Percentiles rank a stretch among this genome's conserved stretches.
These are phyloP conservation scores for Cotesia congregata DNA, from an alignment of 2,888 invertebrate genomes.

Conservation along the genomic window DNA sequence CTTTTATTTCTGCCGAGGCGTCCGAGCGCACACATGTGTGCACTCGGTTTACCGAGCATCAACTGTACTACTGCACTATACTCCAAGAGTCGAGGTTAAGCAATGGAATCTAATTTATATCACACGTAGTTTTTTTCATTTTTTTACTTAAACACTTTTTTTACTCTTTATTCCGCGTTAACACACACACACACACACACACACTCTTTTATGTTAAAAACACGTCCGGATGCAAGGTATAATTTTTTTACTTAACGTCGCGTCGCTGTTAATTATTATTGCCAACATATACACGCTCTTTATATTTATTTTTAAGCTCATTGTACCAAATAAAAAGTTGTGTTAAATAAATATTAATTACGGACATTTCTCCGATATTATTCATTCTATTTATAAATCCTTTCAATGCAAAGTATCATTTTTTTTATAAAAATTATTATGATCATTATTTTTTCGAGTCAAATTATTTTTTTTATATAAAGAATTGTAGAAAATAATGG, in stretches of 20 bases:
- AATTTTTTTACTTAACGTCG: conserved; percentile 29
- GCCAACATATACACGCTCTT: conserved; percentile 24
- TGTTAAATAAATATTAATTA: conserved; percentile 1
- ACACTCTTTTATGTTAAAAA: conserved; percentile 10
- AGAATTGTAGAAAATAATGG: background rate
- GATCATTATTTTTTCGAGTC: too few relatives aligned
- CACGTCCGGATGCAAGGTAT: conserved; percentile 35
- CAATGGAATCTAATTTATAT: conserved; percentile 51
- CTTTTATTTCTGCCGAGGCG: conserved; percentile 37
- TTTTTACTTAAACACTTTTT: conserved; percentile 16
- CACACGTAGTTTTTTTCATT: conserved; percentile 24
- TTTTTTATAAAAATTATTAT: too few relatives aligned
- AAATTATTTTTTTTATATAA: background rate
- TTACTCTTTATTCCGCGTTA: background rate
- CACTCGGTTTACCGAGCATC: conserved; percentile 26
- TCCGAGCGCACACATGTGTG: conserved; percentile 33
- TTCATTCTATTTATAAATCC: background rate
- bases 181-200: background rate
- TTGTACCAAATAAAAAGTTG: background rate
- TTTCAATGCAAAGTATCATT: background rate
- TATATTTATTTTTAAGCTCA: conserved; percentile 17
- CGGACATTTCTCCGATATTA: background rate
- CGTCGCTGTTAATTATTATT: conserved; percentile 22
- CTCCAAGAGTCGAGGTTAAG: conserved; percentile 17
- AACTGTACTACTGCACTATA: background rate